Base-by-base conservation (phyloP, 2,797 vertebrate genomes). In the Erpetoichthys calabaricus region DNA sequence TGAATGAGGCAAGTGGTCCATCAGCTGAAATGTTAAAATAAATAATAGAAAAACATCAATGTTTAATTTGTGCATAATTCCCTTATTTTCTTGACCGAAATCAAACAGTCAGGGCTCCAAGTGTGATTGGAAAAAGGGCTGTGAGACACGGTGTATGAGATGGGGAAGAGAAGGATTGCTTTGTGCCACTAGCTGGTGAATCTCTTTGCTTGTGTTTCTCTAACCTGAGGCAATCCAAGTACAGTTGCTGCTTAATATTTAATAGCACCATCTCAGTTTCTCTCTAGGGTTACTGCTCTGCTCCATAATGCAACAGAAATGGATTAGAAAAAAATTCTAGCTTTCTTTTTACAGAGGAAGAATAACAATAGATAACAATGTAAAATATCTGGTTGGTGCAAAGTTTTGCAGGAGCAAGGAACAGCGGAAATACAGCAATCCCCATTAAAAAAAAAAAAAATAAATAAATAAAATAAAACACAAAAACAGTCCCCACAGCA, bases 11-110 rank as follows among this genome's bases (percentile, higher is more conserved):
- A 54, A 54, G 53, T 41, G 42, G 51, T 53, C 51, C 51, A 10
- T 53, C 51, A 53, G 51, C 44, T 4, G 53, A 54, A 54, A 54
- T 54, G 53, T 54, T 43, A 43, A 54, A 54, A 54, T 54, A 54
- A 54, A 54, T 54, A 54, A 54, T 54, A 6, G 53, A 54, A 54
- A 54, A 54, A 54, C 53, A 54, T 54, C 44, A 54, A 54, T 54
- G 53, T 54, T 54, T 54, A 54, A 54, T 54, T 42, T 54, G 53
- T 42, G 41, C 41, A 54, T 54, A 54, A 54, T 54, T 41, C 41
- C 51, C 51, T 53, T 53, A 41, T 41, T 53, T n/a, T 53, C 51
- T 54, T 8, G 41, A 42, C 41, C 9, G 3, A 8, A 54, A 54
- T 42, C 41, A 54, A 42, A 25, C 1, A 25, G 25, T 25, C 25